Percentiles rank a stretch among this genome's conserved stretches.
phyloP scores from a whole-genome alignment of 2,797 vertebrate genomes.

The Paedocypris micromegethes region DNA sequence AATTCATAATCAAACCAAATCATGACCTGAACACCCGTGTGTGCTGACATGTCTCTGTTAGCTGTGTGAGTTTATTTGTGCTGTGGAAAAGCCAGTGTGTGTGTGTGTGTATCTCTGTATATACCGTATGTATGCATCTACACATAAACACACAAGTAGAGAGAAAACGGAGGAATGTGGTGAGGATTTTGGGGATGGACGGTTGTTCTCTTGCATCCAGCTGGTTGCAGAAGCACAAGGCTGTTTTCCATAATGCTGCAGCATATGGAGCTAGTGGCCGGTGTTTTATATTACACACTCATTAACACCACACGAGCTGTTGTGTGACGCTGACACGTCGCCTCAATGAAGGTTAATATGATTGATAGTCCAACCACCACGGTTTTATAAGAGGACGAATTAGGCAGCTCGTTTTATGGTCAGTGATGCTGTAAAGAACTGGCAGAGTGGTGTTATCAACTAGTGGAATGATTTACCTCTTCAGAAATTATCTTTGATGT shows the following conservation, averaged over 20 bases:
- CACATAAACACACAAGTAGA: no score
- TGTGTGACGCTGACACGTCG: constrained; percentile 45
- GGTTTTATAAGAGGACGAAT: constrained; percentile 26
- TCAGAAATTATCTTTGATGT: no score
- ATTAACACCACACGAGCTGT: constrained; percentile 59
- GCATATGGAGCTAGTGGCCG: constrained; percentile 66
- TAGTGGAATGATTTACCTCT: not conserved
- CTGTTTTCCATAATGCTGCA: constrained; percentile 57
- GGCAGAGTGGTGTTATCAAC: not conserved
- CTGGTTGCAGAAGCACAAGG: constrained; percentile 37
- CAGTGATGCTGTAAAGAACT: constrained; percentile 18
- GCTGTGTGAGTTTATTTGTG: no score
- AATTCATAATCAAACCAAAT: no score
- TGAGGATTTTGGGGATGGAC: no score
- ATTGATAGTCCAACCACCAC: constrained; percentile 45
- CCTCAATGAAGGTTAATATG: constrained; percentile 48
- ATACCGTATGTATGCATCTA: no score
- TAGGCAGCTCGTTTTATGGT: constrained; percentile 29
- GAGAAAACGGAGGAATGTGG: no score
- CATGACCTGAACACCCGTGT: no score
- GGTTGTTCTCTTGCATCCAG: not conserved
- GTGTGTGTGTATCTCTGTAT: no score
- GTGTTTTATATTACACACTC: constrained; percentile 74
- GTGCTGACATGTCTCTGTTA: no score
- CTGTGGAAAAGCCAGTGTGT: no score